A percentile compares a stretch with the other conserved stretches of the same genome.
Conservation (phyloP, 2,888 invertebrate species). For the Vannuccia rotundouncinata region DNA sequence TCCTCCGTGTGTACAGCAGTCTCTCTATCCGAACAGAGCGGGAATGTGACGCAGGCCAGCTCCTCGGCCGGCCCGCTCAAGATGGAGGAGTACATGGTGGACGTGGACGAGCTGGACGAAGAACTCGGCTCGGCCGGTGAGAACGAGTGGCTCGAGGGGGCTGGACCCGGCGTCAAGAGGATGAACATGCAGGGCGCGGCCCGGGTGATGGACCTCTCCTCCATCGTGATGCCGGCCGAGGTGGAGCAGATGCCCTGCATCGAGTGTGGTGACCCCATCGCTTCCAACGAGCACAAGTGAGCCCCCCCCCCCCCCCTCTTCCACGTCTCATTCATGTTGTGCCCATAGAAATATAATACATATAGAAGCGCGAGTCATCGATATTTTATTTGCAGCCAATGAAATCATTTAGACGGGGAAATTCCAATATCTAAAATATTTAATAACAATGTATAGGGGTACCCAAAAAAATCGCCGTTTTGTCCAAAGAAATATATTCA, state of each 20-base stretch:
- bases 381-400: too few relatives aligned
- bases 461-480: too few relatives aligned
- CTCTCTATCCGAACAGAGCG: background rate
- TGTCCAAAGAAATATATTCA: too few relatives aligned
- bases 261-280: conserved; percentile 23
- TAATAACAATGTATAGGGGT: too few relatives aligned
- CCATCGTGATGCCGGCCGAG: conserved; percentile 22
- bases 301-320: background rate
- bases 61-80: background rate
- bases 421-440: too few relatives aligned
- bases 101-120: background rate
- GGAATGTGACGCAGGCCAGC: background rate
- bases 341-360: background rate
- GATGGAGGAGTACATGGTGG: background rate
- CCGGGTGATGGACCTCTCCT: conserved; percentile 26
- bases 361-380: too few relatives aligned
- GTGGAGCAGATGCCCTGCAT: conserved; percentile 23
- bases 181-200: conserved; percentile 33
- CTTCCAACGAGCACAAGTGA: conserved; percentile 17
- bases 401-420: too few relatives aligned
- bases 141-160: background rate
- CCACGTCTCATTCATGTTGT: background rate
- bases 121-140: background rate
- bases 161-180: background rate
- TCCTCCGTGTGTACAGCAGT: too few relatives aligned